Base-by-base conservation (phyloP, 1,140 invertebrate species). In the Heliothis subflexa region DNA sequence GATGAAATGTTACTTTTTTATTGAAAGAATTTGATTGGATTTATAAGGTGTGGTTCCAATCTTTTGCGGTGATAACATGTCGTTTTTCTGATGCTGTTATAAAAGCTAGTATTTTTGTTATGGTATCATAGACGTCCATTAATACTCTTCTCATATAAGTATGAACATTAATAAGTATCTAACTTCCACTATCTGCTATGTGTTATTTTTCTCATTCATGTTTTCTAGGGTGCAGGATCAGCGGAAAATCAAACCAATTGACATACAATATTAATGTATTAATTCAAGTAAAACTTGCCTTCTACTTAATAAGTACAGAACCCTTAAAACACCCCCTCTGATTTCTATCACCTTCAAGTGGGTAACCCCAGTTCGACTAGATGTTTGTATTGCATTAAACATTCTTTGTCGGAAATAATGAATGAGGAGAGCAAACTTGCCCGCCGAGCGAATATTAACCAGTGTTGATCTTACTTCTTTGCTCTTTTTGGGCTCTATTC, bases 361-460 rank as follows among this genome's bases (percentile, higher is more conserved):
- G 40, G 64, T 62, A 54, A 79, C 74, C 75, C 75, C 66, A 75
- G 80, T 80, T 81, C 74, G 78, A 54, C 71, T 78, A 75, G 79
- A 78, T 84, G 84, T 85, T 85, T 85, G 82, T 84, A 81, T 81
- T 83, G 80, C 84, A 85, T 85, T 85, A 85, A 85, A 81, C 80
- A 85, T 85, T 85, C 82, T 81, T 84, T 83, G 83, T 82, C 50
- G 75, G 78, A 79, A 83, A 85, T 85, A 85, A 84, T 85, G 82
- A 85, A 85, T 85, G 82, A 84, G 81, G 81, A 68, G 68, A 49
- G 78, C 81, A 64, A 79, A 82, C 70, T 82, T 74, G 47, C 49
- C 64, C 79, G 59, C 75, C 72, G 49, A 71, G 81, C 50, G 79
- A 80, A 83, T 78, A 78, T 81, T 79, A 78, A 81, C 50, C 79